Base-by-base conservation (phyloP, 2,888 invertebrate species). In the Eupsilia transversa region DNA sequence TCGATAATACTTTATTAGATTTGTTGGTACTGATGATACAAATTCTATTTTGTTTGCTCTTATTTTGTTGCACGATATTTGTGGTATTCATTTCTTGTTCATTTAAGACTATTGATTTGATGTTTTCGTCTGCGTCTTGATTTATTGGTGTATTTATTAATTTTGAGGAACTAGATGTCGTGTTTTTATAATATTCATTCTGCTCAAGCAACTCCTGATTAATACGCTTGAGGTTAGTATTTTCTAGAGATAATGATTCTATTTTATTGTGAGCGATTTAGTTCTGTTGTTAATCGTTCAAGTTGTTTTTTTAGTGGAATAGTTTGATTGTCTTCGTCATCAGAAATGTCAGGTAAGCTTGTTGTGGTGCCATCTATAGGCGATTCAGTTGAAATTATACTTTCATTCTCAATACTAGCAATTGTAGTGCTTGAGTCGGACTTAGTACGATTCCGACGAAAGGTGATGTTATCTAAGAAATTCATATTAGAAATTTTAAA, bases 191-290 rank as follows among this genome's bases (percentile, higher is more conserved):
- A 43, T 20, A 6, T 20, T 46, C 46, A 5, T 46, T 46, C 4
- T 46, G 63, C 30, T 63, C 43, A 63, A 63, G 63, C 43, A 63
- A 43, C 43, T 63, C 43, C 20, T 46, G 27, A 63, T 61, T 61
- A 27, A 27, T 41, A 27, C 41, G 17, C 43, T 63, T 63, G 20
- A 63, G 61, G 27, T 43, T 63, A 43, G 7, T 63, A 63, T 43
- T 63, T 43, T 43, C 43, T 43, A 43, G 27, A 27, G 27, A 30
- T 43, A 43, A 27, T 27, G 27, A 61, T 41, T 60, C 23, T 27
- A 41, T 61, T 61, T 61, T 61, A 17, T 41, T 43, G 43, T 43
- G 43, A 43, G 20, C 43, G 17, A 38, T 60, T 60, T 60, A 60
- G 38, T 60, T 60, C 43, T 43, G 43, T 38, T 38, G 38, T 60